Evolutionary conservation across 1,140 invertebrate genomes (phyloP), one percentile per base, ranked within the genome.

Genomic region (Dinothrombium tinctorium): DNA sequence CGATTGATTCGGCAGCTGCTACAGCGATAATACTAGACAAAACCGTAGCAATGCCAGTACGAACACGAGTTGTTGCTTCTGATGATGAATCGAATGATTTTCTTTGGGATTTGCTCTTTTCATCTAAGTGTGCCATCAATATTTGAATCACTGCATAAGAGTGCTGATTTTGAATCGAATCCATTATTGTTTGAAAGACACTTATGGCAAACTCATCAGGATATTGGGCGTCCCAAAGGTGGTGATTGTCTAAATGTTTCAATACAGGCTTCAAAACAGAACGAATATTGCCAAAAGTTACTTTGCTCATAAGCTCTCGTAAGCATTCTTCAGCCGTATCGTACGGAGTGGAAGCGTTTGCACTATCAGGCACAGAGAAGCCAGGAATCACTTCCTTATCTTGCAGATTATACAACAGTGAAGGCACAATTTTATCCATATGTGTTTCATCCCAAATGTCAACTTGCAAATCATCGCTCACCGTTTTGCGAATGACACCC

Each of bases 361-460:
- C n/a, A n/a, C 11, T 8, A 15, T 26, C 20, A 8, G 19, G 12
- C 5, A 11, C 20, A 12, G n/a, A 17, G 11, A 24, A 9, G 8
- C 32, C 19, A 1, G 26, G 9, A 2, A 31, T 8, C 9, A 40
- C 12, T 14, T 47, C 38, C 14, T 56, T 56, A 50, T 65, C 65
- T 54, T 80, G 83, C 80, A 99, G 94, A 56, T 98, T 99, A 56
- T 80, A 96, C 1, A 99, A 62, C 9, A 99, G 65, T 12, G 90
- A 95, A 1, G 92, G 90, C 31, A 98, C 81, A 53, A 99, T 96
- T 65, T 98, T 96, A 54, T 95, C 87, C 92, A 99, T 98, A 55
- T 98, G 90, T 39, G 82, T 73, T 24, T 81, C 70, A 55, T 94
- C 84, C 92, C 92, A 98, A 51, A 98, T 96, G 57, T 95, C 95